Evolutionary conservation across 35 echinoderm and acorn worm species (phyloP), one percentile per base, ranked within the genome.

Genomic region (Antedon bifida): DNA sequence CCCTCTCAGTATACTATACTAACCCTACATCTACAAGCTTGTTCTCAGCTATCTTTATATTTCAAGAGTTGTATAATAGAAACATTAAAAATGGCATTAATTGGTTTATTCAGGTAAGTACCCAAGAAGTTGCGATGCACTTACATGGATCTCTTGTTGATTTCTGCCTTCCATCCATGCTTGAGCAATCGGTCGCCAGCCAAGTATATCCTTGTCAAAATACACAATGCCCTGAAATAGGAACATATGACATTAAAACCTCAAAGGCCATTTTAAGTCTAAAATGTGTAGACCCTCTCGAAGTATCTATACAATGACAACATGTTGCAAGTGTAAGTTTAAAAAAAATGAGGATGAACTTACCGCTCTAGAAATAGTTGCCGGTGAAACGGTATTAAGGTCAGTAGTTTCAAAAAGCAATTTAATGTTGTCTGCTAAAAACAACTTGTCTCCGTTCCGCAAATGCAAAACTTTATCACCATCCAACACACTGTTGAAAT

Each of bases 401-500:
- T 92, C 81, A 26, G 84, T 84, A 0, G 94, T 97, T 75, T 97
- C 94, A 90, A 97, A 97, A 34, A 97, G 79, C 26, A 97, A 83
- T 89, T 92, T 97, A 74, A 97, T 88, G 77, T 97, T 97, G 45
- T 97, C 90, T 73, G 86, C 86, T 14, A 97, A 82, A 85, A 88
- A 91, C 55, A 97, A 88, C 1, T 91, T 34, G 78, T 97, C 94
- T 19, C 95, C 95, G 77, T 93, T 93, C 34, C 85, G 82, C 0
- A 99, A 83, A 82, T 92, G 85, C 3, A 99, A 76, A 14, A 92
- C 88, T 56, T 86, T 89, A 79, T 92, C 90, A 64, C 78, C 84
- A 44, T 99, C 95, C 36, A 99, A 79, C 11, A 99, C 95, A 32
- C 87, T 89, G 86, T 99, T 99, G 88, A 99, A 99, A 75, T 99